A percentile compares a stretch with the other conserved stretches of the same genome.
Conservation (phyloP, 2,888 invertebrate genomes). For the Latheticus oryzae region DNA sequence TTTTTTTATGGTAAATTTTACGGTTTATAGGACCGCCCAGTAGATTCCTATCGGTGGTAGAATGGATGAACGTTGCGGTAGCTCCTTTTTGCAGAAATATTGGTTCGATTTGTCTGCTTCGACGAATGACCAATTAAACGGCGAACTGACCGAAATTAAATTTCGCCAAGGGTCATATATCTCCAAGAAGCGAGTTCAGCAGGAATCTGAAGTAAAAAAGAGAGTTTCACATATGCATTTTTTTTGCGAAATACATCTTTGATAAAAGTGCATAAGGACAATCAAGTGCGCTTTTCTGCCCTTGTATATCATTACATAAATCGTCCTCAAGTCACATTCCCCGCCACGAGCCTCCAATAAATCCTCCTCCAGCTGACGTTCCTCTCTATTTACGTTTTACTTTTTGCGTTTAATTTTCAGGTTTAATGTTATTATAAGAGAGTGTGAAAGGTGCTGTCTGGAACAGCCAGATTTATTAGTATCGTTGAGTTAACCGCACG, state of each 20-base stretch:
- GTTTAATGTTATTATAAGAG: slow-evolving; percentile 52
- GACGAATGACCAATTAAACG: slow-evolving; percentile 3
- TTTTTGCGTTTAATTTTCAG: slow-evolving; percentile 51
- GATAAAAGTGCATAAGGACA: too few relatives aligned
- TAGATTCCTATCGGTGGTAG: too few relatives aligned
- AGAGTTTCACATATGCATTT: too few relatives aligned
- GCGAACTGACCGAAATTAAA: slow-evolving; percentile 3
- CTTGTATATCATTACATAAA: slow-evolving; percentile 46
- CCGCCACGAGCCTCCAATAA: slow-evolving; percentile 31
- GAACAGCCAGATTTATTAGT: slow-evolving; percentile 46
- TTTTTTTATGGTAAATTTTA: slow-evolving; percentile 6
- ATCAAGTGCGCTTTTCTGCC: slow-evolving; percentile 37
- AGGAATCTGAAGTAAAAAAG: too few relatives aligned
- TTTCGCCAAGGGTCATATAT: neutral
- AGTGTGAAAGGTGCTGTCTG: slow-evolving; percentile 49
- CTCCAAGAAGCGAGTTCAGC: neutral
- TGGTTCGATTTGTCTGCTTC: slow-evolving; percentile 7
- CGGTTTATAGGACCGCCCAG: too few relatives aligned
- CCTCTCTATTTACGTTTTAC: slow-evolving; percentile 45
- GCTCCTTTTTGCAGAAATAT: too few relatives aligned
- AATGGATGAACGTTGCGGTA: too few relatives aligned
- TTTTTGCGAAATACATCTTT: too few relatives aligned
- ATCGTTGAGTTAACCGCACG: slow-evolving; percentile 17
- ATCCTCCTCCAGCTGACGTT: slow-evolving; percentile 27
- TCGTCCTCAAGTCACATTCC: slow-evolving; percentile 33